Evolutionary conservation across 2,797 vertebrate species (phyloP).

Genomic region (Delichon dasypus): DNA sequence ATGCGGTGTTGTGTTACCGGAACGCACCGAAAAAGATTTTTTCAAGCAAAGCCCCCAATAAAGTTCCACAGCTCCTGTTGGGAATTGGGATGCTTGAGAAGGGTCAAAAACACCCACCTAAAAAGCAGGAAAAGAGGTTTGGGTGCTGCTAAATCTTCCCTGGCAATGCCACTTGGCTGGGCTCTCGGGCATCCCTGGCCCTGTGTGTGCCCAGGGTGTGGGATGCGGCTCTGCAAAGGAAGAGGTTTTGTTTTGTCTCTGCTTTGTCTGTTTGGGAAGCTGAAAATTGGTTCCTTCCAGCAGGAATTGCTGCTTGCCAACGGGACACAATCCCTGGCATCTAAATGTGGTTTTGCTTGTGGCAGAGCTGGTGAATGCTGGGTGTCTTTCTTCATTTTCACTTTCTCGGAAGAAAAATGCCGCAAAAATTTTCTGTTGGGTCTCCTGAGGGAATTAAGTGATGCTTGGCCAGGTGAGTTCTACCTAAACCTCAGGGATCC

Average conservation of each 20-base stretch:
- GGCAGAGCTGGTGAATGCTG: not conserved
- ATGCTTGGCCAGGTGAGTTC: not conserved
- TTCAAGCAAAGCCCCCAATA: not conserved
- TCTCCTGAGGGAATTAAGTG: not conserved
- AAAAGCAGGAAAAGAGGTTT: not conserved
- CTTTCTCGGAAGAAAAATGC: not conserved
- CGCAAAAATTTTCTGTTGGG: rapidly evolving
- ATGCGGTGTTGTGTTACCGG: not conserved
- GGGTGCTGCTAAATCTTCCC: not conserved
- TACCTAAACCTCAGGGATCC: not conserved
- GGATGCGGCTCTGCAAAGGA: not conserved
- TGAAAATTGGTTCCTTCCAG: not conserved
- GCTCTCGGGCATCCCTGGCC: rapidly evolving
- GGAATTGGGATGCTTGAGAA: not conserved
- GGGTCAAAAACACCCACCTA: not conserved
- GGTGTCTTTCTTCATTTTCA: not conserved
- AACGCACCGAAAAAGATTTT: not conserved
- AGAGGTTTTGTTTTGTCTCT: not conserved
- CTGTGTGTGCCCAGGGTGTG: rapidly evolving
- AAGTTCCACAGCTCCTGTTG: not conserved
- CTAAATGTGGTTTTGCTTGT: not conserved
- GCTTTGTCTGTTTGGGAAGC: not conserved
- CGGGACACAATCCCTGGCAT: rapidly evolving
- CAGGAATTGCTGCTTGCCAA: not conserved
- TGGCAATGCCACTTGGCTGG: not conserved